Conservation (phyloP, 2,888 invertebrate species). For the Folsomia manolachei region DNA sequence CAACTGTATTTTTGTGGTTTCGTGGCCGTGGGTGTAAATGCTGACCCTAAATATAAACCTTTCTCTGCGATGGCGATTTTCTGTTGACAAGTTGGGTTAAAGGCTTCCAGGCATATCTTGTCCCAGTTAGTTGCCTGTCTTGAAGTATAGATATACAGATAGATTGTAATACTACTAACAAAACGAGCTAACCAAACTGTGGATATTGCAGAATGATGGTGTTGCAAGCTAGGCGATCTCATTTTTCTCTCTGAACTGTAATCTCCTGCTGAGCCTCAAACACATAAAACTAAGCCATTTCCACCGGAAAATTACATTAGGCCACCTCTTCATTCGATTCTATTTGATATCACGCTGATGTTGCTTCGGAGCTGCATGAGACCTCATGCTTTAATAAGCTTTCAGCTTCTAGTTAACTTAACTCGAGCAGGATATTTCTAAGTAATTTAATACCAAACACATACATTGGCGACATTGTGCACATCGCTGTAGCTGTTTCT, state of each 20-base stretch:
- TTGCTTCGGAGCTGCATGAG: background rate
- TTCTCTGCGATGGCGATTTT: background rate
- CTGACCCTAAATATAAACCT: background rate
- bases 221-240: background rate
- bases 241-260: constrained; percentile 11
- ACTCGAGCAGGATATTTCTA: background rate
- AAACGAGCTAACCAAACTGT: too few species aligned
- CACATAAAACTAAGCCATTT: constrained; percentile 17
- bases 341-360: background rate
- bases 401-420: background rate
- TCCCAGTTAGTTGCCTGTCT: too few species aligned
- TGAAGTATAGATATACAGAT: too few species aligned
- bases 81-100: too few species aligned
- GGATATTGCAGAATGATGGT: background rate
- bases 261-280: constrained; percentile 14
- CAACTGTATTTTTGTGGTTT: too few species aligned
- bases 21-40: background rate
- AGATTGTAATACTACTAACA: background rate
- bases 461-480: too few species aligned
- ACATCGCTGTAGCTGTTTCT: too few species aligned
- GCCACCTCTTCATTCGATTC: constrained; percentile 10
- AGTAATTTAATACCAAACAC: background rate
- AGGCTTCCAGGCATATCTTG: too few species aligned
- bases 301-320: constrained; percentile 15
- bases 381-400: background rate